Evolutionary conservation across 2,888 invertebrate species (phyloP).

Genomic region (Adineta ricciae): DNA sequence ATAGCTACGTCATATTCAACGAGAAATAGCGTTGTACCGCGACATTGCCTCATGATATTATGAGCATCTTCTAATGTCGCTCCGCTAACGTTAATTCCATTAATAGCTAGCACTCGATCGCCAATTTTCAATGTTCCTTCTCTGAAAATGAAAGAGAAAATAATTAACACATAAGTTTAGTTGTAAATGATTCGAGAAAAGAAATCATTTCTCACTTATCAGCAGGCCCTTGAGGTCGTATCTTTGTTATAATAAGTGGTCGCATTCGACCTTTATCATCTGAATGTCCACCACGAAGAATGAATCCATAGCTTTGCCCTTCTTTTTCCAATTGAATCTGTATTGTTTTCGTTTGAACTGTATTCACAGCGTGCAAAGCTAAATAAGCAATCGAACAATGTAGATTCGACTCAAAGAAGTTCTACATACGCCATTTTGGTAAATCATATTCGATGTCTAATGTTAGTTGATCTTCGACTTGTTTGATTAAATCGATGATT

Average conservation of each 20-base stretch:
- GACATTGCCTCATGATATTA: constrained; percentile 55
- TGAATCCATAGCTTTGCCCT: constrained; percentile 71
- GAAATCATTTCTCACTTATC: constrained; percentile 53
- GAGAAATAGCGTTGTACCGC: constrained; percentile 61
- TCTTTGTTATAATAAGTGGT: constrained; percentile 76
- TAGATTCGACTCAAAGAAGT: too few relatives aligned
- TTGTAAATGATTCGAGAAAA: constrained; percentile 55
- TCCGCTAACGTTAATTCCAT: constrained; percentile 62
- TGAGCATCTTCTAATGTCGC: constrained; percentile 74
- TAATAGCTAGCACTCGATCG: constrained; percentile 75
- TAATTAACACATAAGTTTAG: constrained; percentile 28
- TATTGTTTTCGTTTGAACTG: constrained; percentile 31
- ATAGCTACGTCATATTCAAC: constrained; percentile 81
- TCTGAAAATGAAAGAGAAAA: constrained; percentile 50
- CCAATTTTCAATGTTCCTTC: constrained; percentile 80
- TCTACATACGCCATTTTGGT: constrained; percentile 32
- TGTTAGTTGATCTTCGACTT: constrained; percentile 30
- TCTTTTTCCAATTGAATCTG: constrained; percentile 55
- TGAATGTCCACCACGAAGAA: constrained; percentile 68
- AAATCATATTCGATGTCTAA: constrained; percentile 34
- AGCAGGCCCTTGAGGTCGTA: constrained; percentile 76
- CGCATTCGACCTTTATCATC: constrained; percentile 55
- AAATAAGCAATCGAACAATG: background rate
- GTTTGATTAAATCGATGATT: constrained; percentile 32
- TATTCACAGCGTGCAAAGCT: constrained; percentile 32